Evolutionary conservation across 2,113 vertebrate species (phyloP), one percentile per base, ranked within the genome.

Genomic region (Gallinago undulata): DNA sequence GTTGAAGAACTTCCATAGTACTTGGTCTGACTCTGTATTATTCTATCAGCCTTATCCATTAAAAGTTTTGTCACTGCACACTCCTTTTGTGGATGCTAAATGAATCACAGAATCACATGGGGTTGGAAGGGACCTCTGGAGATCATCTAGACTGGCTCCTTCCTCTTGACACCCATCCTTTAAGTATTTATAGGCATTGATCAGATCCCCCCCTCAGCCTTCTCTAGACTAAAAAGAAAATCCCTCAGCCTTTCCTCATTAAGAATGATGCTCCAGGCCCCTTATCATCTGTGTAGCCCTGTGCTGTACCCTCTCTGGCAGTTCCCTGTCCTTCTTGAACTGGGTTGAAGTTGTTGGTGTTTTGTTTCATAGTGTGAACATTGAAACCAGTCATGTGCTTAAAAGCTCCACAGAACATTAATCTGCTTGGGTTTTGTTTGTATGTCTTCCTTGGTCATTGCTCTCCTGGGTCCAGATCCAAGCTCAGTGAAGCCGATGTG

Each of bases 1-100:
- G 1, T 3, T 69, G 19, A 48, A 66, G 30, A 76, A 41, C 13
- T 88, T 43, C 2, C 0, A 3, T 3, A 51, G n/a, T 13, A 13
- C 43, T 64, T 55, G 39, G 6, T 82, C 43, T 87, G 51, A 69
- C 33, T 70, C n/a, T 16, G 1, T 45, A 5, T 79, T 66, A 15
- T 18, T 72, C 47, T n/a, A 0, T 41, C 25, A 63, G 18, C 19
- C 43, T 85, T 59, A 47, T 31, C 43, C 19, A 27, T 22, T 43
- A 48, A 8, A 25, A 22, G 10, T 75, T 67, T 63, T 59, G 51
- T 70, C 48, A 51, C 28, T 64, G 2, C 31, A 60, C 0, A 0
- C 28, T 75, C 10, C 28, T 91, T 73, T 51, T 87, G n/a, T 1
- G 2, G 43, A 10, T 47, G 7, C 15, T 85, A 30, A 75, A 59